Percentiles rank a stretch among this genome's conserved stretches.
These are phyloP conservation scores for Drosophila eohydei DNA, from an alignment of 2,888 invertebrate species.

Conservation along the genomic window DNA sequence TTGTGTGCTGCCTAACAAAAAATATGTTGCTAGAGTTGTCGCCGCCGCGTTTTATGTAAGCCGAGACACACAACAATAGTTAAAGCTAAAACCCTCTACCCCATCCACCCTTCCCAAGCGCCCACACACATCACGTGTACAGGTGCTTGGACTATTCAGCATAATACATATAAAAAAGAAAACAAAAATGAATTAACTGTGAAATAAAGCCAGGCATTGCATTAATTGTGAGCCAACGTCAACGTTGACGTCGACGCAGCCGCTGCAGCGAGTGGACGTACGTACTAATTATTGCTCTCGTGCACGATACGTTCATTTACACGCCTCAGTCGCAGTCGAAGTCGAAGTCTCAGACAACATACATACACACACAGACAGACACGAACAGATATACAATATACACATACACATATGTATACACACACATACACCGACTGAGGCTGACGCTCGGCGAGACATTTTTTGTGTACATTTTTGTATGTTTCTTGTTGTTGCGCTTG, in stretches of 20 bases:
- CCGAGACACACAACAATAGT: constrained; percentile 22
- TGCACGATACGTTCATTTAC: constrained; percentile 71
- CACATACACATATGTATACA: constrained; percentile 5
- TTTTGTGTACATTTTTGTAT: constrained; percentile 68
- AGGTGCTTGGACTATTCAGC: constrained; percentile 43
- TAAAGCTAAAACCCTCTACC: constrained; percentile 3
- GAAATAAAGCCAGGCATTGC: constrained; percentile 23
- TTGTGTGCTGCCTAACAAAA: constrained; percentile 64
- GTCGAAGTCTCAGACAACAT: constrained; percentile 35
- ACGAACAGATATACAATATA: constrained; percentile 22
- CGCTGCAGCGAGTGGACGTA: constrained; percentile 61
- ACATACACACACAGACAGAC: constrained; percentile 9
- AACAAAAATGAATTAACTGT: constrained; percentile 18
- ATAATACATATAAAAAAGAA: constrained; percentile 20
- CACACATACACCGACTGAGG: constrained; percentile 49
- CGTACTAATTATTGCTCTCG: constrained; percentile 69
- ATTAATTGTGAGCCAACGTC: constrained; percentile 41
- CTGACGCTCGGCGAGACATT: constrained; percentile 58
- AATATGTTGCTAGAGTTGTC: constrained; percentile 63
- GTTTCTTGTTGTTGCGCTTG: constrained; percentile 52
- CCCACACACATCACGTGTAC: constrained; percentile 44
- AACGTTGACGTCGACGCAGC: constrained; percentile 43
- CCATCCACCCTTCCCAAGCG: neutral
- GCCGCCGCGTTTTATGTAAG: constrained; percentile 61
- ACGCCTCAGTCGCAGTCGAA: constrained; percentile 57